These are phyloP conservation scores for rat (Rattus norvegicus) DNA, from an alignment of 2,113 vertebrate species.

Conservation along the genomic window DNA sequence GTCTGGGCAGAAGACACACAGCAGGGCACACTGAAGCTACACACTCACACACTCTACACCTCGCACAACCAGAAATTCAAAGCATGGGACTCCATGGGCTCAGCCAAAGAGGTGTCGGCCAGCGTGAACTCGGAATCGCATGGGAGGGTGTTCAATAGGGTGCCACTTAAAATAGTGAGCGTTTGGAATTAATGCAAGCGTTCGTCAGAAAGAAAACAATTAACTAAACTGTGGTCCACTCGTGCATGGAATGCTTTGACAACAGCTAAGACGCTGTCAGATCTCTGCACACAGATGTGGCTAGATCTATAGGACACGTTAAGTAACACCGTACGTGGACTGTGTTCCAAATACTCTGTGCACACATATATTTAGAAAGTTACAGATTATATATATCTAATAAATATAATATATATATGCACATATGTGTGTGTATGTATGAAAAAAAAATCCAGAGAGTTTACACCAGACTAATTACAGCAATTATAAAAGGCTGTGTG, in stretches of 20 bases:
- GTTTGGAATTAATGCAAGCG: neutral
- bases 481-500: neutral
- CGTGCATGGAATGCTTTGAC: neutral
- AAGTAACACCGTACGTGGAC: neutral
- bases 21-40: neutral
- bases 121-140: neutral
- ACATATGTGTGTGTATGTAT: neutral
- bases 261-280: neutral
- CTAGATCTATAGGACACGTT: neutral
- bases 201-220: slow-evolving; percentile 20
- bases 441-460: neutral
- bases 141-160: neutral
- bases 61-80: neutral
- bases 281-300: neutral
- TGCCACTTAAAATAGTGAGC: neutral
- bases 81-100: neutral
- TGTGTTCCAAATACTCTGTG: neutral
- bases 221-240: neutral
- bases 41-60: neutral
- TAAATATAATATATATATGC: neutral
- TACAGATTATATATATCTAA: neutral
- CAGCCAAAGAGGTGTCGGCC: neutral
- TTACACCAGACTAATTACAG: neutral
- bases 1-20: neutral
- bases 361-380: neutral